These are phyloP conservation scores for Mormyrus lacerda DNA, from an alignment of 2,113 vertebrate genomes.

Conservation along the genomic window DNA sequence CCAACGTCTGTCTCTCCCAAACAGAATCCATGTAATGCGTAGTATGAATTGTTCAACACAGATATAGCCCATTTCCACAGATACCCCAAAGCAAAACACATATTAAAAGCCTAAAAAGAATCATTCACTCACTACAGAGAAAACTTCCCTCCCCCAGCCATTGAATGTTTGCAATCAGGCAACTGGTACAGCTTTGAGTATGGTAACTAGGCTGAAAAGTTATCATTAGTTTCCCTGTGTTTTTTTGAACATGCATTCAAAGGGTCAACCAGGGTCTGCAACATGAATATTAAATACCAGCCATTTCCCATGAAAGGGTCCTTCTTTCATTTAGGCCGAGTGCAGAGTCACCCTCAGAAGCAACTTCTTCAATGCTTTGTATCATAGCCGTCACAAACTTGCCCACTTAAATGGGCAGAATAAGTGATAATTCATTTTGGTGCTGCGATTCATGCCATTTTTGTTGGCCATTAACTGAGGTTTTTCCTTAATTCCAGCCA, in stretches of 20 bases:
- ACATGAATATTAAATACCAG: constrained; percentile 6
- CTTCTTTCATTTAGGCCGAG: not conserved
- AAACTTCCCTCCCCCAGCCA: not conserved
- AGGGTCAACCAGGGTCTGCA: not conserved
- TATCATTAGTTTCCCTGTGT: not conserved
- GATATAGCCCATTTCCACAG: not conserved
- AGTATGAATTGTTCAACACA: not conserved
- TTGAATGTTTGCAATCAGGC: not conserved
- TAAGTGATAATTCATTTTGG: not conserved
- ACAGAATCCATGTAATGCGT: not conserved
- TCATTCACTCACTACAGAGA: not conserved
- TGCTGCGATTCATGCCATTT: not conserved
- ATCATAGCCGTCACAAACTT: not conserved
- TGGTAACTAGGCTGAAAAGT: not conserved
- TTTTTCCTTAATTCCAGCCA: not conserved
- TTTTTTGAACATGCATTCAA: not conserved
- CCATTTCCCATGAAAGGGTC: not conserved
- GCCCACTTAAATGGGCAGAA: not conserved
- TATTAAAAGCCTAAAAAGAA: not conserved
- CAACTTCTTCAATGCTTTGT: not conserved
- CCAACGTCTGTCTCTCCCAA: not conserved
- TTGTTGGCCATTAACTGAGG: not conserved
- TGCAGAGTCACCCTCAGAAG: not conserved
- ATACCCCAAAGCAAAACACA: not conserved
- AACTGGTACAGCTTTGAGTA: not conserved